Conservation (phyloP, 1,140 invertebrate species). For the Microplitis mediator region DNA sequence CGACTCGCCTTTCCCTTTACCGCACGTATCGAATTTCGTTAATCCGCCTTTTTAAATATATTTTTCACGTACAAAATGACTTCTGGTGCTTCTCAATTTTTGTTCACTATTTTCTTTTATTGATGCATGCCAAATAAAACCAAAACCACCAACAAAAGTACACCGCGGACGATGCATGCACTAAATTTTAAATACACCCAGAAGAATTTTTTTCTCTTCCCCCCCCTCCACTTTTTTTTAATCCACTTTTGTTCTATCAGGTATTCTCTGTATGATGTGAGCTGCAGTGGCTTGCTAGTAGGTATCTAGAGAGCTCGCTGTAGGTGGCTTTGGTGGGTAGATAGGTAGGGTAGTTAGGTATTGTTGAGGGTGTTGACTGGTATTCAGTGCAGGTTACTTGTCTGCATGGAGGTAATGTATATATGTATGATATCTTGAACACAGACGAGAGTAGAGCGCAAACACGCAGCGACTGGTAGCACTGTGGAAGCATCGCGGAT, state of each 20-base stretch:
- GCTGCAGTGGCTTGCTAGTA: no score
- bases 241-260: not conserved
- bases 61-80: constrained; percentile 2
- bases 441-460: constrained; percentile 9
- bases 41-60: not conserved
- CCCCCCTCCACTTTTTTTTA: no score
- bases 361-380: no score
- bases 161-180: no score
- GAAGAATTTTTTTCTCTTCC: not conserved
- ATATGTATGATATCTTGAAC: not conserved
- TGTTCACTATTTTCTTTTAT: not conserved
- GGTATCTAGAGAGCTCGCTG: no score
- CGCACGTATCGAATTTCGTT: constrained; percentile 16
- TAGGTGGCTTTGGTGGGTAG: no score
- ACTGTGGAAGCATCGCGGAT: constrained; percentile 41
- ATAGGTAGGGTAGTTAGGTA: no score
- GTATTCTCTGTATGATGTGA: not conserved
- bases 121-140: not conserved
- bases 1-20: not conserved
- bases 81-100: constrained; percentile 5
- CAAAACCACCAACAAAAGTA: no score
- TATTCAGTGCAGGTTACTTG: not conserved
- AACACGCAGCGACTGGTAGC: constrained; percentile 6
- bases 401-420: not conserved
- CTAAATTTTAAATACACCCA: no score